phyloP scores from a whole-genome alignment of 1,140 invertebrate species.

The Brachystomella parvula region DNA sequence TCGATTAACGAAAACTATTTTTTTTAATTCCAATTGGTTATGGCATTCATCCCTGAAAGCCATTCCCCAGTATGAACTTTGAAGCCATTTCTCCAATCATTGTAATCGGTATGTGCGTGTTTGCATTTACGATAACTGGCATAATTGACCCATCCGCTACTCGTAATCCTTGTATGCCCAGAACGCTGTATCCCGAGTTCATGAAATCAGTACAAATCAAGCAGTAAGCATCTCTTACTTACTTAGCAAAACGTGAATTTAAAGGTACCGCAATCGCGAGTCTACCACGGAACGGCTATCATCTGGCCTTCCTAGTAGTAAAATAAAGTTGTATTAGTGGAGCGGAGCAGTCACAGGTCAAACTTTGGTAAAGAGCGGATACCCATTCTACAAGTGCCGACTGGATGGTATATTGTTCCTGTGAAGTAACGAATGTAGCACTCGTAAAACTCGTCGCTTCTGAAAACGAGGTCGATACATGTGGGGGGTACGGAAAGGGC shows the following conservation, averaged over 20 bases:
- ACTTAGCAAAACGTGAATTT: background rate
- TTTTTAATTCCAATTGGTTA: too few species aligned
- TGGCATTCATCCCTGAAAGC: too few species aligned
- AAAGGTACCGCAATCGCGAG: background rate
- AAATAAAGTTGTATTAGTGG: background rate
- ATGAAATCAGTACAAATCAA: background rate
- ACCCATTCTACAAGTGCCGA: constrained; percentile 71
- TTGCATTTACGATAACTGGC: constrained; percentile 39
- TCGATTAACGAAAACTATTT: too few species aligned
- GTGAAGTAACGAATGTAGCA: constrained; percentile 54
- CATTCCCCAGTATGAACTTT: too few species aligned
- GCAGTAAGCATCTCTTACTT: background rate
- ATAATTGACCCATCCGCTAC: constrained; percentile 43
- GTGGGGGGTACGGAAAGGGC: too few species aligned
- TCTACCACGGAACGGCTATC: background rate
- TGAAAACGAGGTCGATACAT: background rate
- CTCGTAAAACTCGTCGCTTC: background rate
- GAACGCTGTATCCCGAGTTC: constrained; percentile 31
- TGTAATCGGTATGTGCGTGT: constrained; percentile 38
- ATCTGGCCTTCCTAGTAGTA: background rate
- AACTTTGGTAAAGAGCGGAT: background rate
- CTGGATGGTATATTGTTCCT: constrained; percentile 59
- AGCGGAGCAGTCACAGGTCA: background rate
- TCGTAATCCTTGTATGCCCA: constrained; percentile 40
- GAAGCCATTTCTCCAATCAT: too few species aligned